These are phyloP conservation scores for Phanerotoma sp. DNA, from an alignment of 2,888 invertebrate species.

Conservation along the genomic window DNA sequence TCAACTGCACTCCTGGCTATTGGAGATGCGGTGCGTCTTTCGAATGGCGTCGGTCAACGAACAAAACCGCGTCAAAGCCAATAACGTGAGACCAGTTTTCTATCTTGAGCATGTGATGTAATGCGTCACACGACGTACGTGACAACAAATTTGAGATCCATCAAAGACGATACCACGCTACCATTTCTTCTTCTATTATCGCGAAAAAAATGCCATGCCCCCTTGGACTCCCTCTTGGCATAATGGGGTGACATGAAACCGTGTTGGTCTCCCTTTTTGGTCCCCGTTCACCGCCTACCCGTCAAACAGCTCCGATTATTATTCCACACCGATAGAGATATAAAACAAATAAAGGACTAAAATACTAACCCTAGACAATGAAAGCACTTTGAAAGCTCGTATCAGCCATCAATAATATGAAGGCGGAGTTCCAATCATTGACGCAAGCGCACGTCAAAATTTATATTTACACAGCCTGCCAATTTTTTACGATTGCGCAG, in stretches of 20 bases:
- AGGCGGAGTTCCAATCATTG: conserved; percentile 23
- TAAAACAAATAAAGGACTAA: conserved; percentile 14
- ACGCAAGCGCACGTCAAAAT: conserved; percentile 20
- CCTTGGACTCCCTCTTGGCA: conserved; percentile 57
- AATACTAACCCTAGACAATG: conserved; percentile 2
- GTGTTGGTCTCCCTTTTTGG: conserved; percentile 42
- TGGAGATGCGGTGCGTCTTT: conserved; percentile 54
- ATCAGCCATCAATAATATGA: conserved; percentile 4
- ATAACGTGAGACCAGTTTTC: not conserved
- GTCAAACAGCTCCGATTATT: conserved; percentile 36
- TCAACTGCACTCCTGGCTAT: conserved; percentile 47
- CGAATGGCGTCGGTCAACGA: conserved; percentile 46
- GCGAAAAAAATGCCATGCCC: conserved; percentile 55
- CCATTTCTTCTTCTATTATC: conserved; percentile 36
- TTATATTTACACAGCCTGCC: not conserved
- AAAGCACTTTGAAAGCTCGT: not conserved
- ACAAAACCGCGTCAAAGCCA: conserved; percentile 16
- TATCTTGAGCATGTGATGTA: conserved; percentile 11
- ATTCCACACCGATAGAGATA: conserved; percentile 30
- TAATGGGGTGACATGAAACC: conserved; percentile 53
- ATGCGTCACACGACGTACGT: no score
- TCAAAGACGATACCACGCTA: conserved; percentile 13
- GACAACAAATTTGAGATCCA: no score
- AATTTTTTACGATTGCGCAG: not conserved
- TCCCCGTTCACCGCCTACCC: conserved; percentile 8